Evolutionary conservation across 2,113 vertebrate species (phyloP).

Genomic region (Felis chaus): DNA sequence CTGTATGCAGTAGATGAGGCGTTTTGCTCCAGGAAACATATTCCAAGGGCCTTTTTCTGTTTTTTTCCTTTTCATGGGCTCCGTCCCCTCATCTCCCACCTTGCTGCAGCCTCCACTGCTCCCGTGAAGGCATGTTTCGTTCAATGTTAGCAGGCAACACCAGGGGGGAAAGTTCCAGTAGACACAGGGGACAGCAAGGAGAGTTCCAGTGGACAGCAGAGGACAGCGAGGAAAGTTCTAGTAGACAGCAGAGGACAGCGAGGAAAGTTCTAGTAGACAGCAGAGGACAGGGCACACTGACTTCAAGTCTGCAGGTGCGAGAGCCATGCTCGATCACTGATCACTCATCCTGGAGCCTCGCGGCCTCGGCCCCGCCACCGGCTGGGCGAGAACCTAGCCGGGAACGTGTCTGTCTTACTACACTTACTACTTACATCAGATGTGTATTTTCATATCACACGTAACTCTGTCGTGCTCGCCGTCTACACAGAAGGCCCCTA

Average conservation of each 20-base stretch:
- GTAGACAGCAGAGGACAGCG: background rate
- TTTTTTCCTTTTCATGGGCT: background rate
- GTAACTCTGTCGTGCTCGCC: background rate
- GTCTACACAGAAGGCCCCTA: background rate
- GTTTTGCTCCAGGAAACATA: background rate
- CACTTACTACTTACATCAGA: background rate
- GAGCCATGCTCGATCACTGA: rapidly evolving
- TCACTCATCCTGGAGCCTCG: background rate
- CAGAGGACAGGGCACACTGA: background rate
- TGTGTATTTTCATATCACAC: background rate
- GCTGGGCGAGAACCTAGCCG: background rate
- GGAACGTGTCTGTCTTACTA: background rate
- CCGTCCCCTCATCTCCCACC: background rate
- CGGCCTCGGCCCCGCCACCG: background rate
- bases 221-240: background rate
- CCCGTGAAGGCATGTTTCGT: background rate
- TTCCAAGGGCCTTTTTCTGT: background rate
- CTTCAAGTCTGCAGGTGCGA: background rate
- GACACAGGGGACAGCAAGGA: too few relatives aligned
- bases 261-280: background rate
- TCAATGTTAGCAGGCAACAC: background rate
- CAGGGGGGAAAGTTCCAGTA: too few relatives aligned
- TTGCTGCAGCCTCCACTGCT: background rate
- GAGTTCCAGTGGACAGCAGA: background rate
- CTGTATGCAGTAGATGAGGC: background rate